A percentile compares a stretch with the other conserved stretches of the same genome.
phyloP scores from a whole-genome alignment of 2,113 vertebrate genomes.

The Aplodontia rufa region DNA sequence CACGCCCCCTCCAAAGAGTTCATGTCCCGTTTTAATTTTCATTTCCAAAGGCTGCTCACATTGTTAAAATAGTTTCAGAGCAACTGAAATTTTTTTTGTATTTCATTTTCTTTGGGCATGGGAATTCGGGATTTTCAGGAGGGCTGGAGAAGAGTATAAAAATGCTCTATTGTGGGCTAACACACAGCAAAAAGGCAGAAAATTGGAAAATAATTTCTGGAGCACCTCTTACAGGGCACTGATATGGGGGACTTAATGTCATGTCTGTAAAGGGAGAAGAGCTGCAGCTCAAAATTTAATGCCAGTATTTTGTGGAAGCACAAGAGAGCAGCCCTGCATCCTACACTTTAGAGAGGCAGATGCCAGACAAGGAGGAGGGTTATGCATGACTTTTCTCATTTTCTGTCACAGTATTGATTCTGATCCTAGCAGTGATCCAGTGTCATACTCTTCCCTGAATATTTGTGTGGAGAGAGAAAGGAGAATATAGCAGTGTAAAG shows the following conservation, averaged over 20 bases:
- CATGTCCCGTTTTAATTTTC: constrained; percentile 23
- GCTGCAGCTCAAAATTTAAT: neutral
- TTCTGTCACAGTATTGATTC: neutral
- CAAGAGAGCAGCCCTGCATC: neutral
- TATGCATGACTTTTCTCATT: accelerated
- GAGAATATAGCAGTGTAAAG: neutral
- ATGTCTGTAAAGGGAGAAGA: neutral
- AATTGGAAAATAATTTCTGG: neutral
- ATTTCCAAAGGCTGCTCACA: neutral
- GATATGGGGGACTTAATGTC: neutral
- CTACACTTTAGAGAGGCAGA: neutral
- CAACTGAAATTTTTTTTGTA: neutral
- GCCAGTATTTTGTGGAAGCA: neutral
- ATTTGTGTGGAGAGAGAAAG: neutral
- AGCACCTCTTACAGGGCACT: neutral
- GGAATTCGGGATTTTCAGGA: neutral
- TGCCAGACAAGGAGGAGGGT: accelerated
- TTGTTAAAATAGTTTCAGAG: neutral
- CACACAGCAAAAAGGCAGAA: neutral
- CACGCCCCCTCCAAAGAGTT: constrained; percentile 36
- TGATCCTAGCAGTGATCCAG: accelerated
- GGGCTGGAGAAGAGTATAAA: neutral
- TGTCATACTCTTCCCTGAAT: neutral
- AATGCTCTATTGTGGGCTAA: neutral
- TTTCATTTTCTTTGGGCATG: neutral